Evolutionary conservation across 2,888 invertebrate genomes (phyloP).

Genomic region (Xanthia togata): DNA sequence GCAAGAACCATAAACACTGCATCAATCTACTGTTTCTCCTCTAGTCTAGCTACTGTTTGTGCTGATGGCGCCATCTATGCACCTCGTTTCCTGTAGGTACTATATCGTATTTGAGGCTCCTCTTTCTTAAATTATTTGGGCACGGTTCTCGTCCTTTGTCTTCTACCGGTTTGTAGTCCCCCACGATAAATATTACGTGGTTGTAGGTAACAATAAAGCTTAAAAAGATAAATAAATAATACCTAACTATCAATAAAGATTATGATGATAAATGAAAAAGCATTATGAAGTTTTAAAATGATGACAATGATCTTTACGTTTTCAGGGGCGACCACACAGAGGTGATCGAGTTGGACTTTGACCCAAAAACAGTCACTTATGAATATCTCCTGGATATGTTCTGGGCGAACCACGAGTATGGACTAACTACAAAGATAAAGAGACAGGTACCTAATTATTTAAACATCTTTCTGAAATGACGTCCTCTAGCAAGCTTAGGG

Average conservation of each 20-base stretch:
- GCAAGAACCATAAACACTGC: not conserved
- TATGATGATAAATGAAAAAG: not conserved
- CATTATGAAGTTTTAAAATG: not conserved
- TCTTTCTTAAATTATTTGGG: not conserved
- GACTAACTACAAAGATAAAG: slow-evolving; percentile 94
- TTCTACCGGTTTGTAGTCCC: not conserved
- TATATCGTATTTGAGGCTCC: not conserved
- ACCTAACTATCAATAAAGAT: not conserved
- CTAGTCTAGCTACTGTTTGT: not conserved
- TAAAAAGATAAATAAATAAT: not conserved
- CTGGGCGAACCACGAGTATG: slow-evolving; percentile 98
- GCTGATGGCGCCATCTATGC: not conserved
- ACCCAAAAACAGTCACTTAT: slow-evolving; percentile 94
- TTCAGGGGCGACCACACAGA: slow-evolving; percentile 98
- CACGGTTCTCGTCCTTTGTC: not conserved
- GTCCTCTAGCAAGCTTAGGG: too few relatives aligned
- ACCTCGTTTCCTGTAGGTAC: not conserved
- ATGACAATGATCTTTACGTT: slow-evolving; percentile 63
- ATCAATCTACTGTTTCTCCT: not conserved
- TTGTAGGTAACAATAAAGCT: not conserved
- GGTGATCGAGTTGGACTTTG: slow-evolving; percentile 97
- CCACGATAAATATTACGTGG: not conserved
- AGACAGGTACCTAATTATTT: slow-evolving; percentile 91
- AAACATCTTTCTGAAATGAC: not conserved
- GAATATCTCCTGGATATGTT: slow-evolving; percentile 95